These are phyloP conservation scores for Dynastes tityus DNA, from an alignment of 2,888 invertebrate species.

Conservation along the genomic window DNA sequence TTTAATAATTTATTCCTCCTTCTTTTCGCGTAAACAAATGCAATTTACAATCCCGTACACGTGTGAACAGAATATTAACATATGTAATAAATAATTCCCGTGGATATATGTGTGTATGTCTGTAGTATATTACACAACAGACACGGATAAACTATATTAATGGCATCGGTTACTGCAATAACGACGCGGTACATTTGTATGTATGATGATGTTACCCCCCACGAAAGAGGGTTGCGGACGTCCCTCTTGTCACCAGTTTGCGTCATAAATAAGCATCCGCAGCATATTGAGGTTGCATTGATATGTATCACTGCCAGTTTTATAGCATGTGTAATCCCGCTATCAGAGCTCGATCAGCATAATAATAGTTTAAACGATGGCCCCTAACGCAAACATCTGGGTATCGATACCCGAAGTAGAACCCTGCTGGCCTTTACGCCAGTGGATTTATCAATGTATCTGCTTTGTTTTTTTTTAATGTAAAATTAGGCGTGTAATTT, in stretches of 20 bases:
- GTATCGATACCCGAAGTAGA: slow-evolving; percentile 55
- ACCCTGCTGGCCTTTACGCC: slow-evolving; percentile 26
- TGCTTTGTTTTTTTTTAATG: not conserved
- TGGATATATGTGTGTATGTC: slow-evolving; percentile 8
- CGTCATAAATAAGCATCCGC: slow-evolving; percentile 66
- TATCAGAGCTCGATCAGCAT: slow-evolving; percentile 71
- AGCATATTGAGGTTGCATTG: slow-evolving; percentile 71
- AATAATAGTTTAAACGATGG: slow-evolving; percentile 70
- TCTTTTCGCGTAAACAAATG: slow-evolving; percentile 29
- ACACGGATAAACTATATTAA: slow-evolving; percentile 45
- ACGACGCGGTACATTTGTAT: slow-evolving; percentile 46
- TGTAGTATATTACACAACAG: slow-evolving; percentile 23
- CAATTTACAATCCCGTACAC: slow-evolving; percentile 37
- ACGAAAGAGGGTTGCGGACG: slow-evolving; percentile 41
- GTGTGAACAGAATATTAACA: slow-evolving; percentile 43
- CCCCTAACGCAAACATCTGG: slow-evolving; percentile 65
- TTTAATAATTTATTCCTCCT: slow-evolving; percentile 38
- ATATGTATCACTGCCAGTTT: slow-evolving; percentile 71
- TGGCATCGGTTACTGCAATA: slow-evolving; percentile 36
- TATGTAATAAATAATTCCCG: slow-evolving; percentile 49
- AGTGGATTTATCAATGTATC: slow-evolving; percentile 20
- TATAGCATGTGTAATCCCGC: slow-evolving; percentile 71
- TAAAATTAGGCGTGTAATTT: no score
- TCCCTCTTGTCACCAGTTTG: slow-evolving; percentile 55
- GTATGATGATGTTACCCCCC: slow-evolving; percentile 48